phyloP scores from a whole-genome alignment of 1,140 invertebrate genomes.

The Sycophila sp. region DNA sequence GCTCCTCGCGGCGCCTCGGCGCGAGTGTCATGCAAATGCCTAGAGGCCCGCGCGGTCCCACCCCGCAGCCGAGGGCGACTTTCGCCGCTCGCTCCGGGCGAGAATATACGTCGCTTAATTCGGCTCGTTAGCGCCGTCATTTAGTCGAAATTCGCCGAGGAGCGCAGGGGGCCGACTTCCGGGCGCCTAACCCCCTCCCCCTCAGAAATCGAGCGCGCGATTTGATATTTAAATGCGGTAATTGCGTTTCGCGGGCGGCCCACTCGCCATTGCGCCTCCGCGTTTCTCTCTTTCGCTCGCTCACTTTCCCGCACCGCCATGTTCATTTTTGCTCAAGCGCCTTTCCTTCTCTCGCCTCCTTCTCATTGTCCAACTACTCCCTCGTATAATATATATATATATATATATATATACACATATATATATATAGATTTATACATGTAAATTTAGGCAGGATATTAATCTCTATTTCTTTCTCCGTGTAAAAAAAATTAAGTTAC shows the following conservation, averaged over 20 bases:
- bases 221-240: slow-evolving; percentile 39
- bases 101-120: slow-evolving; percentile 27
- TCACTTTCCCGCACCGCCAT: neutral
- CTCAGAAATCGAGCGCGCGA: slow-evolving; percentile 17
- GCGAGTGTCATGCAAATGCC: slow-evolving; percentile 33
- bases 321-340: slow-evolving; percentile 7
- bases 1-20: no score
- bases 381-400: neutral
- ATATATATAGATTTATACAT: no score
- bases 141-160: slow-evolving; percentile 1
- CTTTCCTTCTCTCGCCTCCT: neutral
- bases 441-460: no score
- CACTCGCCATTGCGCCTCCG: neutral
- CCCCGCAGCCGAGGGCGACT: neutral
- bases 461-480: no score
- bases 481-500: no score
- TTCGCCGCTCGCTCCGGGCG: neutral
- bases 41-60: neutral
- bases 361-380: neutral
- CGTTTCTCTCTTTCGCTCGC: neutral
- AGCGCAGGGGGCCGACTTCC: no score
- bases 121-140: slow-evolving; percentile 35
- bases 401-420: no score
- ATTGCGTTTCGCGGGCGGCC: slow-evolving; percentile 6
- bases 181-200: no score